These are phyloP conservation scores for Carpatolechia fugitivella DNA, from an alignment of 2,888 invertebrate genomes.

Conservation along the genomic window DNA sequence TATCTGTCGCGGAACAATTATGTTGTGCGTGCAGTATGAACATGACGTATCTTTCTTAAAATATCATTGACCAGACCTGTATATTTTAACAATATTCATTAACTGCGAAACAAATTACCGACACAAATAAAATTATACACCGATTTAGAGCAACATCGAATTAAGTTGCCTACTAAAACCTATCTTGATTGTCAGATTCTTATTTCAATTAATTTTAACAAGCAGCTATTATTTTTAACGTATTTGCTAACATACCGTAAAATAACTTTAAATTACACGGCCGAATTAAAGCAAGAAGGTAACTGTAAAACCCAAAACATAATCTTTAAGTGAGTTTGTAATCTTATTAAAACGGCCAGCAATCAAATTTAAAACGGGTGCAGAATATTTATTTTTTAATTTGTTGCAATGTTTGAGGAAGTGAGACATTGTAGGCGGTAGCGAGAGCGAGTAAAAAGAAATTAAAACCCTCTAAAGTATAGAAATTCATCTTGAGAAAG, in stretches of 20 bases:
- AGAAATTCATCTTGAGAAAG: too few species aligned
- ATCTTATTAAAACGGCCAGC: conserved; percentile 8
- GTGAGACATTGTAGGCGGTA: background rate
- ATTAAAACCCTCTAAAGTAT: background rate
- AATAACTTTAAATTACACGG: conserved; percentile 9
- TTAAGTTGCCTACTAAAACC: conserved; percentile 67
- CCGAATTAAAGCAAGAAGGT: background rate
- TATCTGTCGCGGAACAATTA: too few species aligned
- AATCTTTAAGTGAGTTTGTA: background rate
- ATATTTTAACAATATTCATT: background rate
- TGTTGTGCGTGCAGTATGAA: too few species aligned
- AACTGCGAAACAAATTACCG: conserved; percentile 60
- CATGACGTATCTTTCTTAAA: too few species aligned
- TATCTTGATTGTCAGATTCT: conserved; percentile 72
- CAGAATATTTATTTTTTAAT: background rate
- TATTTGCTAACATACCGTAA: conserved; percentile 16
- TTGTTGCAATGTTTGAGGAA: background rate
- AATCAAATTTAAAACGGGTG: conserved; percentile 2
- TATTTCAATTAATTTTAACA: conserved; percentile 68
- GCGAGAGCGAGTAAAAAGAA: background rate
- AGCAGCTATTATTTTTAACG: conserved; percentile 51
- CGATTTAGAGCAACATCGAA: conserved; percentile 64
- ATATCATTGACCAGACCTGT: too few species aligned
- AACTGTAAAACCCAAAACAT: background rate
- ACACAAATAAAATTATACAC: conserved; percentile 76